Evolutionary conservation across 2,797 vertebrate genomes (phyloP).

Genomic region (Cuniculus paca): DNA sequence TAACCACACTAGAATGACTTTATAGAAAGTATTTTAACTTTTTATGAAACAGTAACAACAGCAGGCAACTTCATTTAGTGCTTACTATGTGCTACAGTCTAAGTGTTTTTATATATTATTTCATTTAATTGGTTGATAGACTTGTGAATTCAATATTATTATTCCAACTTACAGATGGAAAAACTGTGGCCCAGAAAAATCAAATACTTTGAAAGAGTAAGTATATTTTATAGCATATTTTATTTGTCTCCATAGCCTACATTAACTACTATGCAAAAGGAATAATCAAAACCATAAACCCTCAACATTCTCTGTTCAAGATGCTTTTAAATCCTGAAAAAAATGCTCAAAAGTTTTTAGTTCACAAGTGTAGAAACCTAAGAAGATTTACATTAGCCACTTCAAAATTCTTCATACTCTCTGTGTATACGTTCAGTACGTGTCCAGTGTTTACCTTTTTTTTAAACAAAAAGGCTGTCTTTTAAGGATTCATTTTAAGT

Average conservation of each 20-base stretch:
- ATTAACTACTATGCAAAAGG: constrained; percentile 30
- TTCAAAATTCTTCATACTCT: constrained; percentile 6
- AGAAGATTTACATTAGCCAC: not conserved
- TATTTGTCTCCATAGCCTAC: not conserved
- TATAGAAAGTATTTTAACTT: constrained; percentile 55
- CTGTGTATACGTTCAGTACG: not conserved
- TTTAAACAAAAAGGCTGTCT: not conserved
- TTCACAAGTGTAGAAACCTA: not conserved
- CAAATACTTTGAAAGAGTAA: not conserved
- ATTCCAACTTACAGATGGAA: constrained; percentile 23
- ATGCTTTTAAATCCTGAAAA: constrained; percentile 45
- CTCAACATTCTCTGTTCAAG: not conserved
- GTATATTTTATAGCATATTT: not conserved
- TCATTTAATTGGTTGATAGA: not conserved
- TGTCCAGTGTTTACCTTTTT: not conserved
- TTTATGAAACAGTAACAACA: constrained; percentile 13
- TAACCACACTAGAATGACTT: not conserved
- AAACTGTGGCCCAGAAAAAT: constrained; percentile 50
- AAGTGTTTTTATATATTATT: not conserved
- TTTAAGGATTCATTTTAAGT: constrained; percentile 34
- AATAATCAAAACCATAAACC: not conserved
- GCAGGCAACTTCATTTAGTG: not conserved
- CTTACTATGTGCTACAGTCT: not conserved
- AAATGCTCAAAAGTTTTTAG: not conserved
- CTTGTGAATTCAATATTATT: not conserved